Base-by-base conservation (phyloP, 2,888 invertebrate genomes). In the Xestia rhomboidea region DNA sequence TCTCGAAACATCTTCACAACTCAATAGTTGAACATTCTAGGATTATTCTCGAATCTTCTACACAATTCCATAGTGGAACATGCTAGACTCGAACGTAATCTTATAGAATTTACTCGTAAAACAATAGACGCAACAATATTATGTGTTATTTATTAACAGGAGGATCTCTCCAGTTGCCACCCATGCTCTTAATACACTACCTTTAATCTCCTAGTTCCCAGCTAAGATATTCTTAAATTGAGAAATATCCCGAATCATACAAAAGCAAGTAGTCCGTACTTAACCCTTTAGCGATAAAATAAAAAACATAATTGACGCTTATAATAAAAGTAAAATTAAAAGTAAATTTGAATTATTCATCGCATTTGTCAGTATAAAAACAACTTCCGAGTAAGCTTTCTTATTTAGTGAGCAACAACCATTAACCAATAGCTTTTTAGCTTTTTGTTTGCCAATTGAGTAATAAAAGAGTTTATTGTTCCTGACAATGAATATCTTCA, bases 311-410 rank as follows among this genome's bases (percentile, higher is more conserved):
- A 49, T 66, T 66, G 60, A 51, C 34, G 30, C 46, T 1, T 54
- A 27, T 41, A 13, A 27, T 41, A 18, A 49, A 49, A n/a, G 21
- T 11, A 6, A 18, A 60, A 66, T 82, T 76, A 69, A 49, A 49
- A n/a, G 21, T 11, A 6, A 18, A 60, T 60, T 82, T 76, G n/a
- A 69, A 66, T 57, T 51, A 82, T 66, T 76, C 68, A 68, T 66
- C 15, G n/a, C 3, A 38, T 24, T n/a, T 24, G 11, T 30, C 21
- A n/a, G 13, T 76, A 68, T 82, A 79, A 68, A 71, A 68, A 75
- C 15, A 24, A 54, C n/a, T 63, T 46, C 15, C 13, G 4, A 64
- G 34, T 75, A 27, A 44, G 10, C 75, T 75, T 41, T 27, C 24
- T 54, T 54, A 34, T 21, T 21, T 15, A 41, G 10, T 76, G 3